Percentiles rank a stretch among this genome's conserved stretches.
phyloP scores from a whole-genome alignment of 2,113 vertebrate genomes.

The Hydrochoerus hydrochaeris region DNA sequence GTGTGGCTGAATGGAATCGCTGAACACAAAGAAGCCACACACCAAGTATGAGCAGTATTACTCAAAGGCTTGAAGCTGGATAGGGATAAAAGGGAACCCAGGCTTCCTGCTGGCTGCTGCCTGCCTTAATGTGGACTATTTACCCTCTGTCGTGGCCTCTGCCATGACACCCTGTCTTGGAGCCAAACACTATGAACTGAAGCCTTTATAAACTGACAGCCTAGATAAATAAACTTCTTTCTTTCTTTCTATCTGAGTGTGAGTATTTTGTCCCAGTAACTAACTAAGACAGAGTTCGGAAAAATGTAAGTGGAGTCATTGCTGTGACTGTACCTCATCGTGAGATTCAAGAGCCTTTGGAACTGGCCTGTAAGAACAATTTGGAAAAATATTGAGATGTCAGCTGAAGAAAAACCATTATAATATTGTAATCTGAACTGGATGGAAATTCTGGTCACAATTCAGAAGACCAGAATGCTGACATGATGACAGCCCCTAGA shows the following conservation, averaged over 20 bases:
- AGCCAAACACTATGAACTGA: neutral
- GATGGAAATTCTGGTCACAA: neutral
- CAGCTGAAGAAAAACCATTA: neutral
- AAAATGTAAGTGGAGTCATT: neutral
- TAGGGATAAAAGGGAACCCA: neutral
- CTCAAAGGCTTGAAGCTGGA: neutral
- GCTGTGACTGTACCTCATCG: neutral
- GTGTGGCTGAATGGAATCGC: neutral
- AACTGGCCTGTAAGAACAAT: neutral
- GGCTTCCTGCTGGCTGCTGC: neutral
- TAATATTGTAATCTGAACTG: neutral
- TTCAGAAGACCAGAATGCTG: neutral
- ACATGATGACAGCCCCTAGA: neutral
- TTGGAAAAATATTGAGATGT: neutral
- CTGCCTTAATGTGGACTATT: neutral
- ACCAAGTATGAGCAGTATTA: neutral
- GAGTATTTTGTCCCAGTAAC: neutral
- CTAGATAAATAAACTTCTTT: too few species aligned
- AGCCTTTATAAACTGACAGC: neutral
- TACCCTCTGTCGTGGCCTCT: too few species aligned
- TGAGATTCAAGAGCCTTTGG: neutral
- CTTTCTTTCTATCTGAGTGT: too few species aligned
- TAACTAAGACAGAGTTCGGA: neutral
- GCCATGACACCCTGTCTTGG: neutral
- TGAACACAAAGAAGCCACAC: neutral